Percentiles rank a stretch among this genome's conserved stretches.
Evolutionary conservation across 2,888 invertebrate genomes (phyloP).

Genomic region (Drosophila ochracea): DNA sequence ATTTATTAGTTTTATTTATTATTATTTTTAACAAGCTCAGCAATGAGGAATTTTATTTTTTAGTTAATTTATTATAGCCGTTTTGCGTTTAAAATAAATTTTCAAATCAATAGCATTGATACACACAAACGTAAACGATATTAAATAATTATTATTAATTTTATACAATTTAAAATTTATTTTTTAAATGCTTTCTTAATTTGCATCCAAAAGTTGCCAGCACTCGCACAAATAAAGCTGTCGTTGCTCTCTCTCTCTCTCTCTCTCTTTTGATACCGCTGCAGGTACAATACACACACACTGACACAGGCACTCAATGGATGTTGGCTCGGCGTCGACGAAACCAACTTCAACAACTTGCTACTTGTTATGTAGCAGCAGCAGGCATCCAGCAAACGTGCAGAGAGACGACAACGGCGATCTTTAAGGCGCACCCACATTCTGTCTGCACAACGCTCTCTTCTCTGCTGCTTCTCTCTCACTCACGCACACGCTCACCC

Average conservation of each 20-base stretch:
- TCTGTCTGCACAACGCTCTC: constrained; percentile 36
- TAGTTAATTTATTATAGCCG: neutral
- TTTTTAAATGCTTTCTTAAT: neutral
- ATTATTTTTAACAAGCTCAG: no score
- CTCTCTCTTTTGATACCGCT: constrained; percentile 5
- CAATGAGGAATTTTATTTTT: neutral
- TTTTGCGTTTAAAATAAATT: neutral
- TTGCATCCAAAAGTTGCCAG: constrained; percentile 5
- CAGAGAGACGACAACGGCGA: constrained; percentile 26
- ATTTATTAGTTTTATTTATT: neutral
- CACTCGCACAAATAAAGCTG: constrained; percentile 35
- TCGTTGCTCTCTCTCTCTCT: constrained; percentile 3
- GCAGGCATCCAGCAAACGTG: constrained; percentile 28
- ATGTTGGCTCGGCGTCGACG: constrained; percentile 10
- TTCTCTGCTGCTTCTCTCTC: constrained; percentile 21
- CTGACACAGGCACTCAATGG: neutral
- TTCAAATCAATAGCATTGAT: neutral
- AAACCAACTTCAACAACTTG: constrained; percentile 43
- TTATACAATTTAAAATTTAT: neutral
- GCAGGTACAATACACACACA: constrained; percentile 36
- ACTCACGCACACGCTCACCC: constrained; percentile 7
- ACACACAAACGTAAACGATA: neutral
- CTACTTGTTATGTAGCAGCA: constrained; percentile 66
- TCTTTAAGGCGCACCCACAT: constrained; percentile 67
- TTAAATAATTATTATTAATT: neutral